Base-by-base conservation (phyloP, 2,797 vertebrate species). In the Ptychobarbus kaznakovi region DNA sequence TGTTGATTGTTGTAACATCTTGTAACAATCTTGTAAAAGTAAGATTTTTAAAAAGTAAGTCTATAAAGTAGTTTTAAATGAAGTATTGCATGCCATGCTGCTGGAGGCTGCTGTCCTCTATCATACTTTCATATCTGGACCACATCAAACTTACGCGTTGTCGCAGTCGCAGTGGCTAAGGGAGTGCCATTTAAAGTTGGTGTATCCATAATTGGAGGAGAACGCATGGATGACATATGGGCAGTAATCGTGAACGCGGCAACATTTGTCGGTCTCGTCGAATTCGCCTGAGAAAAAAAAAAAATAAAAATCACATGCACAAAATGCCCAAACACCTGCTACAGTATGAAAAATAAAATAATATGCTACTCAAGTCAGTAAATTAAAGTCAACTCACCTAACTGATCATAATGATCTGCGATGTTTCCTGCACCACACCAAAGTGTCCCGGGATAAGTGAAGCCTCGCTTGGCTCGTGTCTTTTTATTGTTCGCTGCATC, bases 101-200 rank as follows among this genome's bases (percentile, higher is more conserved):
- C 40, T 20, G 11, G 42, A 22, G 18, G 20, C 1, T 25, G 16
- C 32, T 18, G 35, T 56, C 49, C 51, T 9, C 46, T 16, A n/a
- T 78, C 53, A 61, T 25, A 25, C 53, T 20, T 42, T 4, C 4
- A 75, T n/a, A 18, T 73, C 32, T 77, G 44, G 13, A 32, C 2
- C 18, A 58, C 25, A 53, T 22, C 51, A 46, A 38, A 94, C 95
- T 95, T 91, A 99, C 98, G 92, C 84, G 46, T 87, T 92, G 82
- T 99, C 97, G 0, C 98, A 99, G 93, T 97, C 95, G 1, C 98
- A 99, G 90, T 97, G 96, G 90, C 94, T 96, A 91, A 97, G 91
- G 69, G 97, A 95, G 90, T 97, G 96, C 95, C 95, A 96, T 89
- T 97, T 96, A 91, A 97, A 95, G 83, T 97, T 97, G 63, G 95